These are phyloP conservation scores for Drosophila grimshawi DNA, from an alignment of 1,140 invertebrate genomes.

Conservation along the genomic window DNA sequence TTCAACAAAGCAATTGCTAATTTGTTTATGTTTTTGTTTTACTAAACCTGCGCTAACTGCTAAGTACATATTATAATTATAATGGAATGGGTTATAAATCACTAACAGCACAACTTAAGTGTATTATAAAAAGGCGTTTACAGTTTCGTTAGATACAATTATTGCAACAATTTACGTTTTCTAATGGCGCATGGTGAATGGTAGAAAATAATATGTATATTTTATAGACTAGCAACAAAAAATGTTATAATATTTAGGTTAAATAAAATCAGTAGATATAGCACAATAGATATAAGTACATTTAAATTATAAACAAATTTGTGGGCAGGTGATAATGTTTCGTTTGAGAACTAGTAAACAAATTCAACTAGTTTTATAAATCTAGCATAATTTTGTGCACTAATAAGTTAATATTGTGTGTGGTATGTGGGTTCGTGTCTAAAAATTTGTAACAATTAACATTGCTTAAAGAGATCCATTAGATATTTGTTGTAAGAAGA, in stretches of 20 bases:
- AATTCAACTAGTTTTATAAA: slow-evolving; percentile 38
- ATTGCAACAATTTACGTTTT: slow-evolving; percentile 73
- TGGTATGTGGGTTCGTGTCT: slow-evolving; percentile 22
- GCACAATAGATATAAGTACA: slow-evolving; percentile 45
- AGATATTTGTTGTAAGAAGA: slow-evolving; percentile 47
- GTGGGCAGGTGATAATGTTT: slow-evolving; percentile 22
- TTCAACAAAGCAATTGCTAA: slow-evolving; percentile 77
- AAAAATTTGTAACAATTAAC: slow-evolving; percentile 68
- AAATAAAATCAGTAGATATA: slow-evolving; percentile 38
- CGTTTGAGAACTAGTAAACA: slow-evolving; percentile 8
- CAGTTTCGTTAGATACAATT: slow-evolving; percentile 55
- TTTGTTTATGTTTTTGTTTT: slow-evolving; percentile 45
- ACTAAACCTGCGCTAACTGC: slow-evolving; percentile 74
- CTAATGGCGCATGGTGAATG: slow-evolving; percentile 66
- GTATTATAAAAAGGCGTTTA: slow-evolving; percentile 61
- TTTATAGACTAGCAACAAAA: slow-evolving; percentile 73
- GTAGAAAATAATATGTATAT: slow-evolving; percentile 52
- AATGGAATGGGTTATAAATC: slow-evolving; percentile 54
- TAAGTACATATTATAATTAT: slow-evolving; percentile 51
- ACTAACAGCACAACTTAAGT: slow-evolving; percentile 77
- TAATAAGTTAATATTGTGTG: slow-evolving; percentile 20
- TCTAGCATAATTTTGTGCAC: slow-evolving; percentile 34
- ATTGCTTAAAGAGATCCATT: slow-evolving; percentile 70
- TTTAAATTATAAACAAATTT: slow-evolving; percentile 34
- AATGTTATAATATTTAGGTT: slow-evolving; percentile 24